Evolutionary conservation across 2,113 vertebrate species (phyloP).

Genomic region (Lontra canadensis): DNA sequence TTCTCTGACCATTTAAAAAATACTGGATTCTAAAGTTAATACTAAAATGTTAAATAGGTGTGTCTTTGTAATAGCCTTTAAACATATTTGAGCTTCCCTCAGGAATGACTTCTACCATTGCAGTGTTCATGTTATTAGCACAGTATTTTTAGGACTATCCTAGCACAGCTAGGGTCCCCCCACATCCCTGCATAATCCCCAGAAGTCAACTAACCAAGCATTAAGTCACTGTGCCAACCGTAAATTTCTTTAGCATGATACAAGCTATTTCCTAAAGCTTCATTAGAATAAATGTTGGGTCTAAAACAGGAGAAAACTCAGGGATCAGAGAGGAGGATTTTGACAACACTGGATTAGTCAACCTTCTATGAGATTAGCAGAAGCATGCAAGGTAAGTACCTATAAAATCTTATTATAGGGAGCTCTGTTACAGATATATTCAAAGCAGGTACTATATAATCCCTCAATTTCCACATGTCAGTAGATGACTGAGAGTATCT

Average conservation of each 20-base stretch:
- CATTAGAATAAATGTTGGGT: conserved; percentile 21
- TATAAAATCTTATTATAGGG: conserved; percentile 5
- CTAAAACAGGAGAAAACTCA: conserved; percentile 9
- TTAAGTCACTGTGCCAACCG: background rate
- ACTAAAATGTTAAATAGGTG: conserved; percentile 41
- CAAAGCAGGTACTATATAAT: background rate
- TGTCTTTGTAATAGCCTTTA: conserved; percentile 43
- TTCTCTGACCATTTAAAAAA: conserved; percentile 16
- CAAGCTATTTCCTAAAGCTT: conserved; percentile 45
- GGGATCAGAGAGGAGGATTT: background rate
- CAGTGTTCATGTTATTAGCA: background rate
- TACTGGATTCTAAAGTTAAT: conserved; percentile 5
- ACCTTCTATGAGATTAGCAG: background rate
- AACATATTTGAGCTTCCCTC: conserved; percentile 6
- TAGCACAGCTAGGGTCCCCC: background rate
- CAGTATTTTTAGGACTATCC: conserved; percentile 1
- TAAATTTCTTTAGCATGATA: background rate
- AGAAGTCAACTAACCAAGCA: conserved; percentile 13
- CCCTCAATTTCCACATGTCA: background rate
- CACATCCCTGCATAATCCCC: background rate
- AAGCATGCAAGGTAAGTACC: background rate
- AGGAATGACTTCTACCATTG: background rate
- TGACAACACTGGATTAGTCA: background rate
- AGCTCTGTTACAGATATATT: background rate
- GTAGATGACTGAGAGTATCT: background rate